Percentiles rank a stretch among this genome's conserved stretches.
These are phyloP conservation scores for Phenganax subtilis DNA, from an alignment of 92 coral and sea anemone species.

Conservation along the genomic window DNA sequence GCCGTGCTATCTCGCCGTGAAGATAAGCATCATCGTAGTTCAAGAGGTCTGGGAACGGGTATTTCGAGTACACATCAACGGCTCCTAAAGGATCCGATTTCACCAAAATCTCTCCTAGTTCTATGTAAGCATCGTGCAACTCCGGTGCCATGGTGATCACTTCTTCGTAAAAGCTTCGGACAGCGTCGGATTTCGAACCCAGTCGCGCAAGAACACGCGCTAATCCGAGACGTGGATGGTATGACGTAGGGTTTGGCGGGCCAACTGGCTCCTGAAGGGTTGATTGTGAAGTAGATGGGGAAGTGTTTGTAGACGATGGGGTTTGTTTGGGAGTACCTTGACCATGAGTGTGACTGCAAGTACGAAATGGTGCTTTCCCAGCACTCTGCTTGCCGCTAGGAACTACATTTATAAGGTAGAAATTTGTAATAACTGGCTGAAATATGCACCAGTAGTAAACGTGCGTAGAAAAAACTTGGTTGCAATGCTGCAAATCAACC, in stretches of 20 bases:
- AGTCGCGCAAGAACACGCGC: slow-evolving; percentile 83
- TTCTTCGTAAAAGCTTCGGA: slow-evolving; percentile 66
- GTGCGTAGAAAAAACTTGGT: too few species aligned
- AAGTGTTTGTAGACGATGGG: background rate
- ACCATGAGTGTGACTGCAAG: slow-evolving; percentile 18
- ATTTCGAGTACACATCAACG: slow-evolving; percentile 57
- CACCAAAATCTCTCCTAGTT: slow-evolving; percentile 77
- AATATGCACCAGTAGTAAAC: too few species aligned
- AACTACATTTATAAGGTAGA: background rate
- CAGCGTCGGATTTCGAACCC: slow-evolving; percentile 61
- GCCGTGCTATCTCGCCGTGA: slow-evolving; percentile 87
- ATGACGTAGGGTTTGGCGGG: slow-evolving; percentile 79
- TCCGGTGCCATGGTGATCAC: slow-evolving; percentile 86
- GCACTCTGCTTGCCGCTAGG: background rate
- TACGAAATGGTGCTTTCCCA: slow-evolving; percentile 16
- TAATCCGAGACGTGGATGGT: slow-evolving; percentile 84
- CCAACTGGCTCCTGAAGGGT: slow-evolving; percentile 53
- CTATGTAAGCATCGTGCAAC: slow-evolving; percentile 94
- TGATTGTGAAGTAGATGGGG: background rate
- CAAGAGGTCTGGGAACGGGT: slow-evolving; percentile 62
- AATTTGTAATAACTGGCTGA: background rate
- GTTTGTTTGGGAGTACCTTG: slow-evolving; percentile 11
- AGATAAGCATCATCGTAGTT: slow-evolving; percentile 94
- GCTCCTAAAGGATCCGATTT: slow-evolving; percentile 87
- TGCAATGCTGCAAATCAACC: too few species aligned